phyloP scores from a whole-genome alignment of 2,113 vertebrate genomes.

The Caranx ignobilis region DNA sequence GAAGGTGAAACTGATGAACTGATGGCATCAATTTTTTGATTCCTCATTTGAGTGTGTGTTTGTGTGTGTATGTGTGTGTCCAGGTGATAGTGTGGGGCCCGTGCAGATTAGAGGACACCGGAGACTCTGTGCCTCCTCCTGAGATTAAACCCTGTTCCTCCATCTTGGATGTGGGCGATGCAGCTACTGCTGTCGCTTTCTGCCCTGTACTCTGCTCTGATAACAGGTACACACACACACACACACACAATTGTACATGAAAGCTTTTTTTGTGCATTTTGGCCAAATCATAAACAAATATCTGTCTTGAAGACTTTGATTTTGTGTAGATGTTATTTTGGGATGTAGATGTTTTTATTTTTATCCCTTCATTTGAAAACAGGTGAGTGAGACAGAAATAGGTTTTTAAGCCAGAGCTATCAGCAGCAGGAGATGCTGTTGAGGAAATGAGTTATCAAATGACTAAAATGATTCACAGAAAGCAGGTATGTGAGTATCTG shows the following conservation, averaged over 20 bases:
- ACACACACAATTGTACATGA: not conserved
- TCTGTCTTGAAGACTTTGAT: not conserved
- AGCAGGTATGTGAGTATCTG: not conserved
- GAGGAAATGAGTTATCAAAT: not conserved
- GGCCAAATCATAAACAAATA: not conserved
- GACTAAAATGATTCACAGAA: constrained; percentile 1
- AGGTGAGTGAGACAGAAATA: not conserved
- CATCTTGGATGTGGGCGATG: constrained; percentile 90
- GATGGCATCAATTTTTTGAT: not conserved
- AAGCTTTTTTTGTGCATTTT: not conserved
- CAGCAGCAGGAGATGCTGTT: not conserved
- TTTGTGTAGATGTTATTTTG: not conserved
- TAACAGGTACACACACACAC: constrained; percentile 82
- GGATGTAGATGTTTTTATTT: not conserved
- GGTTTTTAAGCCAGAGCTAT: not conserved
- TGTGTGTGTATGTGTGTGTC: constrained; percentile 33
- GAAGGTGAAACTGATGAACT: not conserved
- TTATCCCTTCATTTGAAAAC: not conserved
- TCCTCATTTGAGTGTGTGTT: constrained; percentile 5
- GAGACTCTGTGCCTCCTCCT: constrained; percentile 48
- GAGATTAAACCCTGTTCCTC: constrained; percentile 88
- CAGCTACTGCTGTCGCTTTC: constrained; percentile 91
- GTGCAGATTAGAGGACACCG: constrained; percentile 66
- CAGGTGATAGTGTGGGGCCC: constrained; percentile 94
- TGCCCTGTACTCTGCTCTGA: constrained; percentile 83